These are phyloP conservation scores for Pogonocichla stellata DNA, from an alignment of 2,113 vertebrate species.

Conservation along the genomic window DNA sequence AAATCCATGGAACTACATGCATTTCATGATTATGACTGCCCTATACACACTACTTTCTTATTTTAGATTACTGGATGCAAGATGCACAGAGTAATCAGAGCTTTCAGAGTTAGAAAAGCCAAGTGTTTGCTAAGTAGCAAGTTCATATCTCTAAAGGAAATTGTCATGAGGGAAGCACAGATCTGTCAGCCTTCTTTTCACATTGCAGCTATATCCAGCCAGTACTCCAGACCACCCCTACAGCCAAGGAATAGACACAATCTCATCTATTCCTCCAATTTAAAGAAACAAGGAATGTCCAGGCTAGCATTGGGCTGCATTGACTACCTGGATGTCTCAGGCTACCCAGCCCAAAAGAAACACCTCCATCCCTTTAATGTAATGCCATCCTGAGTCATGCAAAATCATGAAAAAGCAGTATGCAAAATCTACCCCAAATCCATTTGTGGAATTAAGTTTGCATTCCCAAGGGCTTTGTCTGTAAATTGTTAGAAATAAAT, in stretches of 20 bases:
- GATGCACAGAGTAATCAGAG: not conserved
- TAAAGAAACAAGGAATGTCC: not conserved
- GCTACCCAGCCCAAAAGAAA: not conserved
- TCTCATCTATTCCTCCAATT: not conserved
- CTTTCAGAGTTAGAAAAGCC: not conserved
- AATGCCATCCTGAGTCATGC: not conserved
- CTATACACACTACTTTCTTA: not conserved
- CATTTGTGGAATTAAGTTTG: not conserved
- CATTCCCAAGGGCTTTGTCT: not conserved
- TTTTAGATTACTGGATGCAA: not conserved
- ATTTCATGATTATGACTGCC: not conserved
- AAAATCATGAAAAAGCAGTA: not conserved
- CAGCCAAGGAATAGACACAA: not conserved
- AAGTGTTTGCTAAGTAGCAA: not conserved
- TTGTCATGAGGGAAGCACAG: not conserved
- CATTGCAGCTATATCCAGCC: not conserved
- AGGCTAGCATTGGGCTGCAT: no score
- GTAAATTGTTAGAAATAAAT: not conserved
- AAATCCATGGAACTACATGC: not conserved
- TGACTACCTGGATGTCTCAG: not conserved
- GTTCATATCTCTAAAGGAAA: not conserved
- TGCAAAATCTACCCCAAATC: not conserved
- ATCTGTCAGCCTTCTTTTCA: not conserved
- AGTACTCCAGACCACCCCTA: not conserved
- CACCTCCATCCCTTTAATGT: not conserved